phyloP scores from a whole-genome alignment of 2,113 vertebrate genomes.

The Anolis carolinensis region DNA sequence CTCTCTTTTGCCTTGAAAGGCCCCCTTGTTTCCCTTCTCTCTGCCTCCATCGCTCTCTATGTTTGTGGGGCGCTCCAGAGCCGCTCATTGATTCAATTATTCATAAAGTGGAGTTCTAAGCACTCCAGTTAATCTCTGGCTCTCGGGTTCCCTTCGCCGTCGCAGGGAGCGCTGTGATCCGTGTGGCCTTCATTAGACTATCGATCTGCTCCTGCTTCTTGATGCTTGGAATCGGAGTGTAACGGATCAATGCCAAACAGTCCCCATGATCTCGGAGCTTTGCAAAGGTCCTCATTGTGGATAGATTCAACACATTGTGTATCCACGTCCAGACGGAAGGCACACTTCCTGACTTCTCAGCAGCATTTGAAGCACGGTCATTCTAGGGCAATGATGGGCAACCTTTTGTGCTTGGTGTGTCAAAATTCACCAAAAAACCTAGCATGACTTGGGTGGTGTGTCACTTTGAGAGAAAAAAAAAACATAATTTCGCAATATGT shows the following conservation, averaged over 20 bases:
- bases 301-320: neutral
- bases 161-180: neutral
- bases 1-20: neutral
- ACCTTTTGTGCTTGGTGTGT: too few relatives aligned
- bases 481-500: too few relatives aligned
- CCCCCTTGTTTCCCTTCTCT: neutral
- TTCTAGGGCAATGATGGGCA: too few relatives aligned
- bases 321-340: neutral
- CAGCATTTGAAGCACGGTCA: neutral
- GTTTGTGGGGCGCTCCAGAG: neutral
- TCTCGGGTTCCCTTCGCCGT: conserved; percentile 8
- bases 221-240: neutral
- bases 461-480: too few relatives aligned
- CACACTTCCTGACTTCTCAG: neutral
- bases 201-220: conserved; percentile 43
- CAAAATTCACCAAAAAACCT: too few relatives aligned
- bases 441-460: too few relatives aligned
- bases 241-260: conserved; percentile 16
- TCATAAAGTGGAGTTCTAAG: conserved; percentile 38
- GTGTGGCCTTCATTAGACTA: conserved; percentile 41
- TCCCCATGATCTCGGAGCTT: neutral
- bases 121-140: conserved; percentile 49
- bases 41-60: neutral
- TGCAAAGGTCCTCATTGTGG: neutral
- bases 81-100: conserved; percentile 46